Evolutionary conservation across 2,888 invertebrate species (phyloP).

Genomic region (Euzetes globulus): DNA sequence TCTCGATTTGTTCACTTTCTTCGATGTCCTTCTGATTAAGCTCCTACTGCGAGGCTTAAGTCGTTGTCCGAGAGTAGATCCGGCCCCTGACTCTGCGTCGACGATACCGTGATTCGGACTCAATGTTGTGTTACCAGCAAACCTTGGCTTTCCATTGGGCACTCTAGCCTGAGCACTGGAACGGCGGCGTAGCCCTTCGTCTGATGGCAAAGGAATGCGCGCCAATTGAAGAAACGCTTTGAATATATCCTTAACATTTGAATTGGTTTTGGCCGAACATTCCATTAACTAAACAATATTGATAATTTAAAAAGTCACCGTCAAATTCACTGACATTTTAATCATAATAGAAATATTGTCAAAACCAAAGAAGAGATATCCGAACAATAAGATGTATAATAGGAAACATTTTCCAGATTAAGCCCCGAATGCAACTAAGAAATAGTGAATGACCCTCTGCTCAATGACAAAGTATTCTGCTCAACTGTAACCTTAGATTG

Average conservation of each 20-base stretch:
- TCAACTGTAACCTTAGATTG: no score
- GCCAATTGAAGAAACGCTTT: slow-evolving; percentile 68
- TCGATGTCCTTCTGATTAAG: slow-evolving; percentile 67
- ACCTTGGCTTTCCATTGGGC: slow-evolving; percentile 7
- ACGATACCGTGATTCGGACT: slow-evolving; percentile 26
- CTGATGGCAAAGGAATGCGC: slow-evolving; percentile 53
- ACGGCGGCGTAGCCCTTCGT: slow-evolving; percentile 54
- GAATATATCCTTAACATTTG: slow-evolving; percentile 70
- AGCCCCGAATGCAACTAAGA: no score
- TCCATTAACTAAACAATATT: slow-evolving; percentile 57
- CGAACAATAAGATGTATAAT: no score
- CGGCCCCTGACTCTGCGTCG: slow-evolving; percentile 11
- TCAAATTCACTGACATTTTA: no score
- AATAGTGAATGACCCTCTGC: no score
- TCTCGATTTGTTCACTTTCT: slow-evolving; percentile 68
- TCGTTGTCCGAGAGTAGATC: slow-evolving; percentile 46
- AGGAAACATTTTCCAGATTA: no score
- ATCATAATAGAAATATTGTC: no score
- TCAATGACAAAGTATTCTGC: no score
- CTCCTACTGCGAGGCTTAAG: slow-evolving; percentile 63
- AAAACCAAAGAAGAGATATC: no score
- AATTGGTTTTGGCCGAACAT: slow-evolving; percentile 68
- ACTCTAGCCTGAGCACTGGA: slow-evolving; percentile 60
- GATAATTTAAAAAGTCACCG: background rate
- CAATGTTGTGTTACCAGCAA: slow-evolving; percentile 24